Evolutionary conservation across 2,797 vertebrate species (phyloP), one percentile per base, ranked within the genome.

Genomic region (Scleropages formosus): DNA sequence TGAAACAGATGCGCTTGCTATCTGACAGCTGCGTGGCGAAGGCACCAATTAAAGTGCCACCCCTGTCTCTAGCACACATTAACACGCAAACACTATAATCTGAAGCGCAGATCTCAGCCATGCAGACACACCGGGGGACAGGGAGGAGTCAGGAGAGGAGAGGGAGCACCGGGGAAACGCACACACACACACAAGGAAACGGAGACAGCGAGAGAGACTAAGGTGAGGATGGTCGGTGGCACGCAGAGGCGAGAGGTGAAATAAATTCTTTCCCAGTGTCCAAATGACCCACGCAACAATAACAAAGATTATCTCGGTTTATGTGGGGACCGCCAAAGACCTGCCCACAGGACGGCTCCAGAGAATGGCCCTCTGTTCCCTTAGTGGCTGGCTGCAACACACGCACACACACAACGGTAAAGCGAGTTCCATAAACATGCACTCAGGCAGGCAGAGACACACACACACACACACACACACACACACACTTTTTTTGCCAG

Each of bases 21-120:
- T 80, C 79, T 87, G 87, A 89, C 89, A 91, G 89, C 88, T 90
- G 90, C 82, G 82, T 74, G 77, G 77, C 75, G 82, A 83, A 88
- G 82, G 85, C 83, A 88, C 82, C 86, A 90, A 90, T 87, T 87
- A 89, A 72, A 85, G 76, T 83, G 84, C 79, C 83, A 81, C 80
- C 80, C 84, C 74, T 84, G 78, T 80, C 76, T 82, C 81, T 82
- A 78, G 83, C 82, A 85, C 81, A 85, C 84, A 86, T 84, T 86
- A 85, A 86, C 77, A 78, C 78, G 81, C 80, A 81, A 74, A 82
- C 79, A 80, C 85, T 87, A 83, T 86, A 86, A 87, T 86, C 85
- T 86, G 78, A 76, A 78, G 79, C 71, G 84, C 75, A 82, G 81
- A 85, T 85, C 81, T 78, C 76, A 78, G 79, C 80, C 78, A 69